Conservation (phyloP, 2,888 invertebrate species). For the Scelioninae gen. 1 region DNA sequence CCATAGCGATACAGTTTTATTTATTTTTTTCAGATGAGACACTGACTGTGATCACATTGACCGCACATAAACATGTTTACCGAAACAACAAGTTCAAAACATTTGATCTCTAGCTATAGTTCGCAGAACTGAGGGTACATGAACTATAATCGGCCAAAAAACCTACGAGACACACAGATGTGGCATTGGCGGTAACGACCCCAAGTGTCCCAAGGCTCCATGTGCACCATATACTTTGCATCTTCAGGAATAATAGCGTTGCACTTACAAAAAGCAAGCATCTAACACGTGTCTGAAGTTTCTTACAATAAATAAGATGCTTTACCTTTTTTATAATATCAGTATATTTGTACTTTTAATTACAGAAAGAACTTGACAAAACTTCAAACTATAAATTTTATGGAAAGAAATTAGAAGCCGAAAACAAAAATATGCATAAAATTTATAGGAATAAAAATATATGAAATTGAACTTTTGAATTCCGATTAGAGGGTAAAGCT, state of each 20-base stretch:
- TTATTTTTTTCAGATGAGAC: too few species aligned
- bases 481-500: too few species aligned
- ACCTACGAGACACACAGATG: constrained; percentile 45
- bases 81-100: constrained; percentile 26
- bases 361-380: too few species aligned
- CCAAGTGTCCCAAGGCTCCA: constrained; percentile 37
- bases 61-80: constrained; percentile 20
- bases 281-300: constrained; percentile 55
- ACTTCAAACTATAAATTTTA: too few species aligned
- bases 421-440: too few species aligned
- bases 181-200: constrained; percentile 49
- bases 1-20: too few species aligned
- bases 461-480: too few species aligned
- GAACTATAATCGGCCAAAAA: constrained; percentile 57
- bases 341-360: constrained; percentile 25
- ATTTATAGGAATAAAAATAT: too few species aligned
- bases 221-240: constrained; percentile 31
- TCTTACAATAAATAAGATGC: constrained; percentile 41
- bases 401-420: too few species aligned
- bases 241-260: constrained; percentile 43
- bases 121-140: constrained; percentile 30
- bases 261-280: constrained; percentile 47
- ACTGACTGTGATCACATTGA: too few species aligned
- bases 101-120: constrained; percentile 8
- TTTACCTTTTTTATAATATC: constrained; percentile 17